phyloP scores from a whole-genome alignment of 1,140 invertebrate species.

The Samia ricini region DNA sequence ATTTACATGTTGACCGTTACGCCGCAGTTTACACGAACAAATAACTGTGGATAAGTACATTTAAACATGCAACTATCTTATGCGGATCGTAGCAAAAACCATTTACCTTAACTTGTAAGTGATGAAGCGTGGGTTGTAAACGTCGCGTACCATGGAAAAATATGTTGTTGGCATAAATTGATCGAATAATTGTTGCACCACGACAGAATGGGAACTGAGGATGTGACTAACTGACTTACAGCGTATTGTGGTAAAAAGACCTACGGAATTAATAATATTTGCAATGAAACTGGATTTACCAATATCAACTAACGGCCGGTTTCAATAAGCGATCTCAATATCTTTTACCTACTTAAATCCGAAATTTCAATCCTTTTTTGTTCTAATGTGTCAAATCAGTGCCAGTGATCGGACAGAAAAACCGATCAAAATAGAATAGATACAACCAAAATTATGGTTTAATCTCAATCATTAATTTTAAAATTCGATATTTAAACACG shows the following conservation, averaged over 20 bases:
- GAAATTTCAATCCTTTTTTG: too few relatives aligned
- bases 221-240: constrained; percentile 1
- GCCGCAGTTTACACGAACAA: neutral
- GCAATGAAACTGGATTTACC: neutral
- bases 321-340: too few relatives aligned
- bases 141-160: neutral
- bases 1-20: neutral
- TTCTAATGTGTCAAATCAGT: too few relatives aligned
- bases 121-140: constrained; percentile 5
- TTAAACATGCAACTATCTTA: neutral
- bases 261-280: too few relatives aligned
- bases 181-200: constrained; percentile 4
- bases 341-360: too few relatives aligned
- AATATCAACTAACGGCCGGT: too few relatives aligned
- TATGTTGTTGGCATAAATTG: constrained; percentile 12
- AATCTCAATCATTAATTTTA: too few relatives aligned
- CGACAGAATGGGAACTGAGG: constrained; percentile 2
- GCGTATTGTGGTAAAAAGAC: too few relatives aligned
- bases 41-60: neutral
- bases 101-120: constrained; percentile 3
- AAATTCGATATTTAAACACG: too few relatives aligned
- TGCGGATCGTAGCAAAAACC: neutral
- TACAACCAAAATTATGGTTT: too few relatives aligned
- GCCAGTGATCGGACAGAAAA: too few relatives aligned
- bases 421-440: too few relatives aligned